These are phyloP conservation scores for Euleptes europaea DNA, from an alignment of 2,113 vertebrate species.

Conservation along the genomic window DNA sequence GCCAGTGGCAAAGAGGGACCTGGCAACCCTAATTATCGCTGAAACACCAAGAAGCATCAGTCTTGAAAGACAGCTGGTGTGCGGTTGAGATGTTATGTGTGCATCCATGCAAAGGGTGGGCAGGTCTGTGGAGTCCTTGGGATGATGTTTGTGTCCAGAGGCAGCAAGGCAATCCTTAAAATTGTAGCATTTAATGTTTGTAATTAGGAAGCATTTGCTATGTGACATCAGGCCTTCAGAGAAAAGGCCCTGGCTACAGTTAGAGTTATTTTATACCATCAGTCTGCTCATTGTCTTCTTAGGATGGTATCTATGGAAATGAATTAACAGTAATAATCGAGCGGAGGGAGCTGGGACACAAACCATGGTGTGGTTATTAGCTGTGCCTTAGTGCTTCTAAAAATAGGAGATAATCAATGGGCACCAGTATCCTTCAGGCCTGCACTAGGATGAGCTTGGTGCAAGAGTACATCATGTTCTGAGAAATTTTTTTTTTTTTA, in stretches of 20 bases:
- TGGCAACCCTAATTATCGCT: too few relatives aligned
- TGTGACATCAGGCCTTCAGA: background rate
- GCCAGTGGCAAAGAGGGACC: too few relatives aligned
- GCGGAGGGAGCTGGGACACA: conserved; percentile 6
- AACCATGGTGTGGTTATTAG: conserved; percentile 18
- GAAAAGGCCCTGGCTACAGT: background rate
- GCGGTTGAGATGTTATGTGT: background rate
- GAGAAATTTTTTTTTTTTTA: background rate
- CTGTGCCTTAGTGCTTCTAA: conserved; percentile 18
- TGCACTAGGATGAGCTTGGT: background rate
- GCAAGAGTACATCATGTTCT: conserved; percentile 7
- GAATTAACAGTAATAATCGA: conserved; percentile 24
- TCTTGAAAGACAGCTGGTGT: background rate
- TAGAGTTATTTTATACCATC: background rate
- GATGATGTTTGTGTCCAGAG: background rate
- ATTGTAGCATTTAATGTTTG: background rate
- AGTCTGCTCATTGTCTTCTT: conserved; percentile 15
- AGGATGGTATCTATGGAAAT: conserved; percentile 40
- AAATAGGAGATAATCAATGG: conserved; percentile 33
- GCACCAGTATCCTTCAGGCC: background rate
- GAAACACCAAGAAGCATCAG: background rate
- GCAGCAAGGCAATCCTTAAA: background rate
- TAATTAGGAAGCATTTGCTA: background rate
- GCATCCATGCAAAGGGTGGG: background rate
- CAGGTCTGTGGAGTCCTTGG: background rate